phyloP scores from a whole-genome alignment of 1,140 invertebrate genomes.

The Nasonia longicornis region DNA sequence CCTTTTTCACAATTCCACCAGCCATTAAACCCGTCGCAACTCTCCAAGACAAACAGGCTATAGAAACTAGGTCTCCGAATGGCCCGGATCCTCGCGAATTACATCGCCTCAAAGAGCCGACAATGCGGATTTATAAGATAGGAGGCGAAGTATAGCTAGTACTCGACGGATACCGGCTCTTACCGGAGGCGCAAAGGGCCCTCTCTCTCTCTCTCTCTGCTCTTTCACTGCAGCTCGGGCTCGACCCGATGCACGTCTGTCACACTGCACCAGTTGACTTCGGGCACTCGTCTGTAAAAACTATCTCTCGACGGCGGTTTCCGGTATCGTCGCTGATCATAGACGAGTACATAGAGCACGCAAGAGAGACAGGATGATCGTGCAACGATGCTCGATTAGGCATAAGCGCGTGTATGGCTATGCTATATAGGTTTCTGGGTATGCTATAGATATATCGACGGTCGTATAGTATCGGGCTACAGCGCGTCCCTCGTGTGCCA shows the following conservation, averaged over 20 bases:
- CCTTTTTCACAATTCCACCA: not conserved
- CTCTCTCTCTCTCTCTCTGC: not conserved
- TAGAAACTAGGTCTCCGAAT: not conserved
- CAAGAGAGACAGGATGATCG: not conserved
- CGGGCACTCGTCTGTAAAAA: not conserved
- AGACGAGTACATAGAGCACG: not conserved
- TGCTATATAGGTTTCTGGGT: not conserved
- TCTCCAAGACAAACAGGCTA: not conserved
- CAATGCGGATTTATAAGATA: not conserved
- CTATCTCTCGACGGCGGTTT: not conserved
- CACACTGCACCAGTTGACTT: not conserved
- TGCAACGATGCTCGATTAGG: slow-evolving; percentile 1
- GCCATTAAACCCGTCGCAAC: not conserved
- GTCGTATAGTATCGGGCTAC: not conserved
- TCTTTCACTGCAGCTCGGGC: not conserved
- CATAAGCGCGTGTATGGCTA: not conserved
- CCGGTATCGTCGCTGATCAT: not conserved
- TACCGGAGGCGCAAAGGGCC: not conserved
- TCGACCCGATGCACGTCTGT: not conserved
- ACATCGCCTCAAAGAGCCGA: not conserved
- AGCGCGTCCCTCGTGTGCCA: not conserved
- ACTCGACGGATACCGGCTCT: slow-evolving; percentile 18
- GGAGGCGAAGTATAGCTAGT: not conserved
- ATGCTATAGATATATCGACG: not conserved
- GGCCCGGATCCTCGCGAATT: not conserved